A percentile compares a stretch with the other conserved stretches of the same genome.
Conservation (phyloP, 1,140 invertebrate genomes). For the Panagrolaimus sp. region DNA sequence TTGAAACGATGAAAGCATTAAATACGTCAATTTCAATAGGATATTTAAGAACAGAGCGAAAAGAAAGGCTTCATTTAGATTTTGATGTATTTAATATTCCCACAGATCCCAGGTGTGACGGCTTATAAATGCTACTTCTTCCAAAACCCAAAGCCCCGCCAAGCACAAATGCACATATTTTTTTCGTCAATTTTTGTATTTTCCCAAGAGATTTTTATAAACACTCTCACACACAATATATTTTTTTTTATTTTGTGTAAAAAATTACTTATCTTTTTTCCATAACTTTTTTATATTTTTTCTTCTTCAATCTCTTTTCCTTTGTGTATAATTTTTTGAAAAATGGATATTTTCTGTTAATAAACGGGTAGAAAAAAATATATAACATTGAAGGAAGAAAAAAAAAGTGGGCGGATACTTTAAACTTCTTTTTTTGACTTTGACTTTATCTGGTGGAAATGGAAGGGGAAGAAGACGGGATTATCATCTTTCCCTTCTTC, state of each 20-base stretch:
- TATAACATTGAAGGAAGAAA: too few relatives aligned
- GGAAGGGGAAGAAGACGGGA: too few relatives aligned
- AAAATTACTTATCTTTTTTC: neutral
- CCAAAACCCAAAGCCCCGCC: neutral
- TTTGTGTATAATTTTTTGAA: too few relatives aligned
- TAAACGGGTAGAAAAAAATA: too few relatives aligned
- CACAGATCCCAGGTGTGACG: conserved; percentile 18
- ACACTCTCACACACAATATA: neutral
- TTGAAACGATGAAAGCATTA: conserved; percentile 8
- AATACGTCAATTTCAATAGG: conserved; percentile 19
- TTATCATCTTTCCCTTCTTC: too few relatives aligned
- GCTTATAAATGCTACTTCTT: conserved; percentile 2
- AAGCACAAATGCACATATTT: neutral
- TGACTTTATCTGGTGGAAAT: too few relatives aligned
- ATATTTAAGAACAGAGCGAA: conserved; percentile 21
- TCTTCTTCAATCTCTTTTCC: neutral
- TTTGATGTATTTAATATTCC: conserved; percentile 20
- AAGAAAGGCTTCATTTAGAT: conserved; percentile 21
- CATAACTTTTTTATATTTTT: neutral
- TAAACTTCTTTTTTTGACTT: too few relatives aligned
- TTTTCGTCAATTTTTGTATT: neutral
- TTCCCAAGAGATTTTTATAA: neutral
- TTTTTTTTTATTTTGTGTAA: neutral
- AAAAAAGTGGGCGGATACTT: too few relatives aligned
- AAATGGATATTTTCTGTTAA: too few relatives aligned